Evolutionary conservation across 1,140 invertebrate genomes (phyloP).

Genomic region (Homarus americanus): DNA sequence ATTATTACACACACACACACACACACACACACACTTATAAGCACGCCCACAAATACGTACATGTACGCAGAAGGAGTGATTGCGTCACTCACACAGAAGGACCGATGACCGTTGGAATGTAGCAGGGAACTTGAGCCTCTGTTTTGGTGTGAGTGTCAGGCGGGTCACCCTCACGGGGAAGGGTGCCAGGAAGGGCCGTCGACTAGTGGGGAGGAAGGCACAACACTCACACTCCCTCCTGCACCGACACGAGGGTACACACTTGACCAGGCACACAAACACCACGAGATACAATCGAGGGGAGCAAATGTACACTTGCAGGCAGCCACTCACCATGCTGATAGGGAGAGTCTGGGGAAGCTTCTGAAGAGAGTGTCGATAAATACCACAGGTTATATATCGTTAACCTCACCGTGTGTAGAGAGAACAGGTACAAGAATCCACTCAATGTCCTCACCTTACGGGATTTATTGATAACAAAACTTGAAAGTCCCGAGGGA

Average conservation of each 20-base stretch:
- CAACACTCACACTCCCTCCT: not conserved
- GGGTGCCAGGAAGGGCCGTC: not conserved
- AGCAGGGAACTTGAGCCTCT: not conserved
- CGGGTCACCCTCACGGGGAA: not conserved
- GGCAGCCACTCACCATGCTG: not conserved
- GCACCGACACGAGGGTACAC: not conserved
- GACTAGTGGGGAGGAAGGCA: not conserved
- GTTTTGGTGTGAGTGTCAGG: slow-evolving; percentile 10
- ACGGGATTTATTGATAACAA: too few relatives aligned
- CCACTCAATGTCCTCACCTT: too few relatives aligned
- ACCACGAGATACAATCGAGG: not conserved
- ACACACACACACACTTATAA: not conserved
- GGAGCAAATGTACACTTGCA: too few relatives aligned
- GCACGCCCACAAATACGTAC: not conserved
- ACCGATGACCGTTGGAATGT: slow-evolving; percentile 4
- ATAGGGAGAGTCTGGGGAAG: not conserved
- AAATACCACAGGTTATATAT: too few relatives aligned
- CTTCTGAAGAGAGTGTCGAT: too few relatives aligned
- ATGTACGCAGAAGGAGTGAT: not conserved
- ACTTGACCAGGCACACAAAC: not conserved
- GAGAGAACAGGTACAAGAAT: too few relatives aligned
- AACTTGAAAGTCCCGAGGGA: too few relatives aligned
- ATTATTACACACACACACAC: too few relatives aligned
- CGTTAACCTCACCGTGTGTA: too few relatives aligned
- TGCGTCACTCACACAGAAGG: slow-evolving; percentile 5